A percentile compares a stretch with the other conserved stretches of the same genome.
Conservation (phyloP, 2,113 vertebrate species). For the Stegastes partitus region DNA sequence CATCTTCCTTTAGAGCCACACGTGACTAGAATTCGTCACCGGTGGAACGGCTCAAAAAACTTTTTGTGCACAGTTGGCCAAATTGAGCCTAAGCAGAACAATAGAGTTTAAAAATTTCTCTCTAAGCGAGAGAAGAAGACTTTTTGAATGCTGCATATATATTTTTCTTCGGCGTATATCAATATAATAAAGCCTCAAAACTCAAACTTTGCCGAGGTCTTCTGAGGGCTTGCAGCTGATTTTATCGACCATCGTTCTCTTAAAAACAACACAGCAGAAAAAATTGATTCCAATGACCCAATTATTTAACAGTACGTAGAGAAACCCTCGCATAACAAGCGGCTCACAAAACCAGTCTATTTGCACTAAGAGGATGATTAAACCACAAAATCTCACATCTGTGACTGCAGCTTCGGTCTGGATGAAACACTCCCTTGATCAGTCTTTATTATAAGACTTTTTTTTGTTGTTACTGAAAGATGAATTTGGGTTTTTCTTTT, state of each 20-base stretch:
- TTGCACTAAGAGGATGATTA: neutral
- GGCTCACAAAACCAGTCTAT: neutral
- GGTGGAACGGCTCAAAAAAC: too few relatives aligned
- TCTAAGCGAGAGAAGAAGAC: too few relatives aligned
- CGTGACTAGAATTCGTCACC: too few relatives aligned
- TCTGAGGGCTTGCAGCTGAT: too few relatives aligned
- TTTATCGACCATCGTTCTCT: neutral
- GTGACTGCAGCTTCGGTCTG: neutral
- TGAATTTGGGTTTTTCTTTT: neutral
- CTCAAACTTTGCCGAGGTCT: too few relatives aligned
- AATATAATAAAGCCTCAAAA: too few relatives aligned
- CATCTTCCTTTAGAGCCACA: too few relatives aligned
- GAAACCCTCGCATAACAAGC: neutral
- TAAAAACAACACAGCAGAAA: neutral
- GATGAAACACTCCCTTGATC: neutral
- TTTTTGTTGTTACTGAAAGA: neutral
- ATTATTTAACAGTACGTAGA: neutral
- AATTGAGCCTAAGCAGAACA: too few relatives aligned
- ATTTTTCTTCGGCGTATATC: too few relatives aligned
- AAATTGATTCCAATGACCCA: neutral
- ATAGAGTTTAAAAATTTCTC: too few relatives aligned
- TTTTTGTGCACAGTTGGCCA: too few relatives aligned
- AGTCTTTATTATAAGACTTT: neutral
- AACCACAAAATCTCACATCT: neutral
- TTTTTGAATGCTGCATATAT: too few relatives aligned